Conservation (phyloP, 2,113 vertebrate species). For the Chamaea fasciata region DNA sequence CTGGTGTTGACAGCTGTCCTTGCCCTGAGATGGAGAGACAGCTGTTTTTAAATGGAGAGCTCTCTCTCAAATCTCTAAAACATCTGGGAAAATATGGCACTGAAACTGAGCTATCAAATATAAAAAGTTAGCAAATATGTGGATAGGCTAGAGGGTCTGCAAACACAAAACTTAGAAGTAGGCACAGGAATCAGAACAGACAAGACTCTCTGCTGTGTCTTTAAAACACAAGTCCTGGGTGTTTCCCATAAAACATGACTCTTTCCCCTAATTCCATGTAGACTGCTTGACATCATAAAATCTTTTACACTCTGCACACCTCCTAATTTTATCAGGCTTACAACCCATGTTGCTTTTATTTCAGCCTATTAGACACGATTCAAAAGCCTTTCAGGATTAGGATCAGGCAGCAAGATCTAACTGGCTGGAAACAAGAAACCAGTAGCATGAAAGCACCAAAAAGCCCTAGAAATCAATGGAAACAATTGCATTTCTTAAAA, state of each 20-base stretch:
- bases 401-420: not conserved
- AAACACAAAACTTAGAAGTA: not conserved
- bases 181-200: not conserved
- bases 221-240: not conserved
- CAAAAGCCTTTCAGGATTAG: not conserved
- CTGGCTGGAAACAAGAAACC: not conserved
- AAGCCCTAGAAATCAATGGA: conserved; percentile 1
- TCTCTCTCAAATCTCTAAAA: not conserved
- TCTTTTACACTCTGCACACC: not conserved
- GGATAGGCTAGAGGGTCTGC: not conserved
- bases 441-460: not conserved
- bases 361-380: not conserved
- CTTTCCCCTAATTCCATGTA: not conserved
- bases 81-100: not conserved
- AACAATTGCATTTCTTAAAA: conserved; percentile 7
- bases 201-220: not conserved
- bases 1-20: conserved; percentile 34
- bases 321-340: not conserved
- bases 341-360: not conserved
- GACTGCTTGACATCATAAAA: not conserved
- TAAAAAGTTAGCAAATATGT: not conserved
- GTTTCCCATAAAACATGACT: not conserved
- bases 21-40: conserved; percentile 1
- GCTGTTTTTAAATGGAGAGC: not conserved
- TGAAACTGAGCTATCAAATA: not conserved